Conservation (phyloP, 2,888 invertebrate species). For the Sympetrum striolatum region DNA sequence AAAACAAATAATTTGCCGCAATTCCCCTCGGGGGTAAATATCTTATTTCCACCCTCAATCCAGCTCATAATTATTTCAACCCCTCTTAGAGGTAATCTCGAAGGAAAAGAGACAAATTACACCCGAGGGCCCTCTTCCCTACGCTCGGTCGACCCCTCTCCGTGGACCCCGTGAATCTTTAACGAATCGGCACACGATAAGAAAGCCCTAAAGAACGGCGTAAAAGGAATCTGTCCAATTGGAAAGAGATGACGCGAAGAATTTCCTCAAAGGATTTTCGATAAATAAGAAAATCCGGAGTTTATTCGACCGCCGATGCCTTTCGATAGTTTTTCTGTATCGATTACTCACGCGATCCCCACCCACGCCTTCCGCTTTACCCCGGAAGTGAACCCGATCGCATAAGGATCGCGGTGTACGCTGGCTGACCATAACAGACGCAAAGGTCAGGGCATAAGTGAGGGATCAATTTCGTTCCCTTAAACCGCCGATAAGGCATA, state of each 20-base stretch:
- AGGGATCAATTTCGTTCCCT: not conserved
- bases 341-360: not conserved
- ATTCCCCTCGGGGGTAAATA: too few species aligned
- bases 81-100: too few species aligned
- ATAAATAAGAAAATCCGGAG: not conserved
- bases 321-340: not conserved
- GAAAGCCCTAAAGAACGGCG: too few species aligned
- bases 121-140: too few species aligned
- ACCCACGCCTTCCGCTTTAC: not conserved
- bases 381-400: not conserved
- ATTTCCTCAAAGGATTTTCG: not conserved
- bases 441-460: not conserved
- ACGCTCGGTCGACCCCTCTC: too few species aligned
- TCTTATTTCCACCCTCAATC: too few species aligned
- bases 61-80: too few species aligned
- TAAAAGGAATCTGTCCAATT: not conserved
- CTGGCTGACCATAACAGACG: not conserved
- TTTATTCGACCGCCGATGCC: conserved; percentile 6
- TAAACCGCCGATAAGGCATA: not conserved
- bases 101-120: too few species aligned
- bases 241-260: not conserved
- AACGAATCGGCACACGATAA: too few species aligned
- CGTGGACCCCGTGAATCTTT: too few species aligned
- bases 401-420: not conserved
- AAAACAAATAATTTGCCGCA: too few species aligned